Percentiles rank a stretch among this genome's conserved stretches.
These are phyloP conservation scores for Trichogramma pretiosum DNA, from an alignment of 1,140 invertebrate genomes.

Conservation along the genomic window DNA sequence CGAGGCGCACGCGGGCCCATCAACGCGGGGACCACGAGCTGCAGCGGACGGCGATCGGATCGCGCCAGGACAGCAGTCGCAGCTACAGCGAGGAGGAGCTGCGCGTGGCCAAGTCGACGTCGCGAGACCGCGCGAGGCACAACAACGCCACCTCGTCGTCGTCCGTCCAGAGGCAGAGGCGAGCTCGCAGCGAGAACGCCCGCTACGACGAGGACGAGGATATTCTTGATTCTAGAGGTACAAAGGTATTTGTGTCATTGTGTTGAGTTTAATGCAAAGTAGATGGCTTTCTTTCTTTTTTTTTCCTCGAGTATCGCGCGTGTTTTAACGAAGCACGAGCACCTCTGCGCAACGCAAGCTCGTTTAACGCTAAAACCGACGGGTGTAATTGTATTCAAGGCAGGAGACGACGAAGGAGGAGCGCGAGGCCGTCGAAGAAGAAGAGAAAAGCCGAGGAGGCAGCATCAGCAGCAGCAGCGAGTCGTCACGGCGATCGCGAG, in stretches of 20 bases:
- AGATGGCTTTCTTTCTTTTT: too few relatives aligned
- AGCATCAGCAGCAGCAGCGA: not conserved
- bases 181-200: slow-evolving; percentile 39
- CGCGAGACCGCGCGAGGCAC: slow-evolving; percentile 15
- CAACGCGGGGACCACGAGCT: too few relatives aligned
- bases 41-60: slow-evolving; percentile 4
- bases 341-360: too few relatives aligned
- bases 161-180: slow-evolving; percentile 22
- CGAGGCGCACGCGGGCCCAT: slow-evolving; percentile 31
- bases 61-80: slow-evolving; percentile 33
- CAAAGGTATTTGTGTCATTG: too few relatives aligned
- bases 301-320: too few relatives aligned
- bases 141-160: too few relatives aligned
- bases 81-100: slow-evolving; percentile 43
- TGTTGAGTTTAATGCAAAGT: too few relatives aligned
- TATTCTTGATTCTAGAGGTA: too few relatives aligned
- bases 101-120: slow-evolving; percentile 30
- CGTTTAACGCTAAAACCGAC: too few relatives aligned
- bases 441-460: slow-evolving; percentile 15
- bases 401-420: slow-evolving; percentile 20
- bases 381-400: too few relatives aligned
- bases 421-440: slow-evolving; percentile 17
- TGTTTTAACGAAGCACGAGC: too few relatives aligned
- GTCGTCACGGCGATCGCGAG: too few relatives aligned
- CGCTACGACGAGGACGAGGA: slow-evolving; percentile 23